These are phyloP conservation scores for Acronicta alni DNA, from an alignment of 2,888 invertebrate genomes.

Conservation along the genomic window DNA sequence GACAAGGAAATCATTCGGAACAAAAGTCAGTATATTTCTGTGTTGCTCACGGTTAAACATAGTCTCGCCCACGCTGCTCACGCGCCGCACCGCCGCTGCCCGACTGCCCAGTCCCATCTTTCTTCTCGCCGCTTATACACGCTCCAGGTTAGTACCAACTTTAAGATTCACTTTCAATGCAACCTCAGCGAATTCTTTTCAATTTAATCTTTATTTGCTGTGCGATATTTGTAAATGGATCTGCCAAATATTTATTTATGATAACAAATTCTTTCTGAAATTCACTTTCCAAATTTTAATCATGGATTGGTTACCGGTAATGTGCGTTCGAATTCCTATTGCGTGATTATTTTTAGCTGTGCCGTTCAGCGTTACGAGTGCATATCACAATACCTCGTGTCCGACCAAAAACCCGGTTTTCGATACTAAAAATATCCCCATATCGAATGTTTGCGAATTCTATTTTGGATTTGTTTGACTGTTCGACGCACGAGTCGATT, in stretches of 20 bases:
- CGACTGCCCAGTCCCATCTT: slow-evolving; percentile 80
- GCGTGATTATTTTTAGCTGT: slow-evolving; percentile 77
- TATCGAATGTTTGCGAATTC: slow-evolving; percentile 88
- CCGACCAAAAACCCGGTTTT: slow-evolving; percentile 86
- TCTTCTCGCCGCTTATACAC: slow-evolving; percentile 82
- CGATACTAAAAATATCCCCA: slow-evolving; percentile 86
- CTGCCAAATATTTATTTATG: slow-evolving; percentile 29
- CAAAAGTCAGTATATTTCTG: slow-evolving; percentile 88
- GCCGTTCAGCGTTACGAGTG: slow-evolving; percentile 77
- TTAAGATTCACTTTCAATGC: slow-evolving; percentile 57
- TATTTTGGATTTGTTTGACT: slow-evolving; percentile 83
- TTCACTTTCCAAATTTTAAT: slow-evolving; percentile 48
- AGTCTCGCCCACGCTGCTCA: slow-evolving; percentile 83
- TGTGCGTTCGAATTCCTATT: slow-evolving; percentile 68
- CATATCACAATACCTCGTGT: slow-evolving; percentile 84
- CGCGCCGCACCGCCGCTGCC: slow-evolving; percentile 67
- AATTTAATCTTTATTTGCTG: slow-evolving; percentile 60
- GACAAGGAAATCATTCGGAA: slow-evolving; percentile 81
- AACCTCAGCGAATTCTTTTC: slow-evolving; percentile 69
- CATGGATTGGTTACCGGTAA: slow-evolving; percentile 60
- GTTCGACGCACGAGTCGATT: slow-evolving; percentile 64
- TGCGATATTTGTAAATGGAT: slow-evolving; percentile 64
- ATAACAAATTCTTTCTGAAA: slow-evolving; percentile 12
- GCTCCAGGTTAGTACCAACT: slow-evolving; percentile 81
- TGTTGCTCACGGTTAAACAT: slow-evolving; percentile 88